Evolutionary conservation across 2,113 vertebrate genomes (phyloP), one percentile per base, ranked within the genome.

Genomic region (Ahaetulla prasina): DNA sequence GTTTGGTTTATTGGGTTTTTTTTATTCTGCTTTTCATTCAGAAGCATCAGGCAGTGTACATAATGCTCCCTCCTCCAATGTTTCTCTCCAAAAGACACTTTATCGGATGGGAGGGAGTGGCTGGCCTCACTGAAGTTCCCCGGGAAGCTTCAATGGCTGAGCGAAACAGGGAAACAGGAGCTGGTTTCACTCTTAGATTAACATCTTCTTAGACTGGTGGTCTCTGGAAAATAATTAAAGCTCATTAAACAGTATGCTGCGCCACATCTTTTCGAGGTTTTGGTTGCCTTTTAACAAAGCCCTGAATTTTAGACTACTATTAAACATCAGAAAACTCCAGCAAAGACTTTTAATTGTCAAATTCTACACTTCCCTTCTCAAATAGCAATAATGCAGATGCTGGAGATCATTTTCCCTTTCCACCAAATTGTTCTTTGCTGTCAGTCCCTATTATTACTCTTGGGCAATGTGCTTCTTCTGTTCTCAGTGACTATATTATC

Each of bases 381-480:
- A 68, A 91, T 94, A 90, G 68, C 8, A 52, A 18, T 63, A 63
- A 3, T 4, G 27, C 60, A 30, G 11, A 12, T 0, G 0, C 45
- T 80, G 84, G 87, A 50, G 60, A 35, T 9, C 0, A 3, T 68
- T 95, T 95, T n/a, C 35, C 14, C 39, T 92, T 94, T 50, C 10
- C 90, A 53, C 14, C 85, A 55, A 5, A 88, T 93, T 93, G 12
- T 11, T 3, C 3, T 1, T 93, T 16, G 90, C 43, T 91, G 88
- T 94, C 52, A 94, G 93, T 93, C 23, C 0, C 0, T 92, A 22
- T 88, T 90, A 60, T 53, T 93, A 11, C 49, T 88, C 91, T 93
- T 47, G 94, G 47, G 47, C 90, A 88, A 68, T 23, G 10, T 74
- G 14, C 3, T 91, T 85, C 90, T 90, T 52, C 50, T 52, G 84